Base-by-base conservation (phyloP, 2,888 invertebrate species). In the Myathropa florea region DNA sequence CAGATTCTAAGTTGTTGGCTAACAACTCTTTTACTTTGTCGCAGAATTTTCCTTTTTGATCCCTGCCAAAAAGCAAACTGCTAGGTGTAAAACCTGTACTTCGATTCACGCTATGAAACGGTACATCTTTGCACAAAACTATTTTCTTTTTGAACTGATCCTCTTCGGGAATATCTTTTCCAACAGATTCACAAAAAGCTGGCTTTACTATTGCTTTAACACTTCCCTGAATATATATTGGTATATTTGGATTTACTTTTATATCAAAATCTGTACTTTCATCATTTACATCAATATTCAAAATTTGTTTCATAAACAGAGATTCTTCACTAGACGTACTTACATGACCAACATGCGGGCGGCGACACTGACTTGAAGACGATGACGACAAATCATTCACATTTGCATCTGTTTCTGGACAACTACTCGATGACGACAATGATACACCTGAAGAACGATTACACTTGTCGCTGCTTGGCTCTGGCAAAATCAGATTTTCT, bases 271-370 rank as follows among this genome's bases (percentile, higher is more conserved):
- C n/a, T 26, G 55, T 55, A 61, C 53, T 18, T 67, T 53, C 75
- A 36, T 39, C 75, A 36, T 39, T 26, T 2, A 61, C 10, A 79
- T 83, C 24, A 39, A 77, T 78, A 18, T 65, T 73, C 73, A 73
- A 75, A 55, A 79, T 73, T 61, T 70, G 53, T 57, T 39, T 4
- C 4, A 39, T 4, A 39, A 39, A 39, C 39, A 39, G n/a, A 39
- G 39, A 14, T 39, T 39, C 39, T 39, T 39, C 39, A n/a, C 9
- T 1, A 33, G 6, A 7, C 24, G 26, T 65, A 24, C 53, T 39
- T 57, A 36, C 39, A 77, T 33, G 65, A 64, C 64, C 26, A 55
- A 65, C 46, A n/a, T 21, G 65, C 39, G 23, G 46, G 23, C 65
- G 23, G 46, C 26, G n/a, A 65, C 12, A 21, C 53, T 30, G 30